Evolutionary conservation across 2,797 vertebrate species (phyloP).

Genomic region (Sebastolobus alascanus): DNA sequence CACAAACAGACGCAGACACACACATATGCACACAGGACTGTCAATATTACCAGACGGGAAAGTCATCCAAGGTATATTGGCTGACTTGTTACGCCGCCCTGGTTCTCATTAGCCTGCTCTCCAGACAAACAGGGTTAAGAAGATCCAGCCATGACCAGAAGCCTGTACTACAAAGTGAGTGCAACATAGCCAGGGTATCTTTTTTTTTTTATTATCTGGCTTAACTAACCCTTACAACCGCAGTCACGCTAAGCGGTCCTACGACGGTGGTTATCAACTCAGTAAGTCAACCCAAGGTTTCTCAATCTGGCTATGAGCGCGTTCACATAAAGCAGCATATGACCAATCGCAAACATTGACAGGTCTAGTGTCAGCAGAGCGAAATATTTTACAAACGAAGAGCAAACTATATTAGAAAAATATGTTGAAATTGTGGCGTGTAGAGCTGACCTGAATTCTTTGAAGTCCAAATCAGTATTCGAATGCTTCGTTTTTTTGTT

Average conservation of each 20-base stretch:
- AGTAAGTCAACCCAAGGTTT: no score
- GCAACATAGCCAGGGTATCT: background rate
- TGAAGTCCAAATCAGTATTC: no score
- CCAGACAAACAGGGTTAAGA: slow-evolving; percentile 57
- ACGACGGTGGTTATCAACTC: no score
- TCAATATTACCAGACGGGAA: slow-evolving; percentile 56
- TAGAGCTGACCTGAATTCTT: no score
- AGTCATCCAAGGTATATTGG: slow-evolving; percentile 58
- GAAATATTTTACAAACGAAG: background rate
- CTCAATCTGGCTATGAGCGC: no score
- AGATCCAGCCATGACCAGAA: slow-evolving; percentile 37
- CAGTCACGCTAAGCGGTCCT: background rate
- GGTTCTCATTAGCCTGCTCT: slow-evolving; percentile 51
- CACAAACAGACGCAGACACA: slow-evolving; percentile 25
- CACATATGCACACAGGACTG: slow-evolving; percentile 16
- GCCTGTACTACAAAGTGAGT: background rate
- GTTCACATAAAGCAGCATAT: background rate
- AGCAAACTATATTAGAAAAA: background rate
- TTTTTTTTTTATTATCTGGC: no score
- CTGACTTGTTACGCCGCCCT: slow-evolving; percentile 39
- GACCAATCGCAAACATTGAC: background rate
- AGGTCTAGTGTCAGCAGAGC: no score
- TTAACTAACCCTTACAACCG: background rate
- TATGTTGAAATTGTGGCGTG: no score
- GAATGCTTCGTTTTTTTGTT: no score